A percentile compares a stretch with the other conserved stretches of the same genome.
Conservation (phyloP, 2,113 vertebrate species). For the Ursus arctos region DNA sequence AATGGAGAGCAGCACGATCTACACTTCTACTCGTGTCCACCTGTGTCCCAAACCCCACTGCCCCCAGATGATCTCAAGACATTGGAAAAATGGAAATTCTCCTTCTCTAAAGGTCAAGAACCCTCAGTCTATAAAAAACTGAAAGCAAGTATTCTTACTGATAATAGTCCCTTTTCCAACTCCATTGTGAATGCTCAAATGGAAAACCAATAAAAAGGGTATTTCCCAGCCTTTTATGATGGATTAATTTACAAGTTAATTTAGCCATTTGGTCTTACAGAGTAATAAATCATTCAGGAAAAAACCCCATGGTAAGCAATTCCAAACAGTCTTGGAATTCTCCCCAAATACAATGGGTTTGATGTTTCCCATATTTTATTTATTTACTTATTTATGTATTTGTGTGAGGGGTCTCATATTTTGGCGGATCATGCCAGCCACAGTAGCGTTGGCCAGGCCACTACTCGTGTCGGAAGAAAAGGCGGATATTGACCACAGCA, state of each 20-base stretch:
- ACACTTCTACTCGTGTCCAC: rapidly evolving
- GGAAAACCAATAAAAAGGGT: not conserved
- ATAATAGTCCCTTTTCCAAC: not conserved
- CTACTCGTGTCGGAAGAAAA: not conserved
- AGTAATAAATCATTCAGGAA: not conserved
- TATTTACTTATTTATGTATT: not conserved
- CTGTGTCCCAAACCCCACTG: not conserved
- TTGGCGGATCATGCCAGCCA: not conserved
- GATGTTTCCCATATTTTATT: not conserved
- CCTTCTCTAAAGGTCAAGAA: not conserved
- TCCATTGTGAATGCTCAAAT: not conserved
- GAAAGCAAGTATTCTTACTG: not conserved
- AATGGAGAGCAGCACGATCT: not conserved
- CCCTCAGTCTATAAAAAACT: not conserved
- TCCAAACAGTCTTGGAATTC: not conserved
- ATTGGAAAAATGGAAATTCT: not conserved
- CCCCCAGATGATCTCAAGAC: not conserved
- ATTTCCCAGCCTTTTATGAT: not conserved
- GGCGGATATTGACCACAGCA: not conserved
- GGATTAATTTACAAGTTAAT: not conserved
- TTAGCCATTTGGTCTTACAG: not conserved
- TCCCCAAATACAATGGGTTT: not conserved
- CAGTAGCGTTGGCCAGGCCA: too few species aligned
- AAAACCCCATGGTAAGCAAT: not conserved
- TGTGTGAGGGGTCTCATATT: not conserved